phyloP scores from a whole-genome alignment of 1,140 invertebrate species.

The Magallana angulata region DNA sequence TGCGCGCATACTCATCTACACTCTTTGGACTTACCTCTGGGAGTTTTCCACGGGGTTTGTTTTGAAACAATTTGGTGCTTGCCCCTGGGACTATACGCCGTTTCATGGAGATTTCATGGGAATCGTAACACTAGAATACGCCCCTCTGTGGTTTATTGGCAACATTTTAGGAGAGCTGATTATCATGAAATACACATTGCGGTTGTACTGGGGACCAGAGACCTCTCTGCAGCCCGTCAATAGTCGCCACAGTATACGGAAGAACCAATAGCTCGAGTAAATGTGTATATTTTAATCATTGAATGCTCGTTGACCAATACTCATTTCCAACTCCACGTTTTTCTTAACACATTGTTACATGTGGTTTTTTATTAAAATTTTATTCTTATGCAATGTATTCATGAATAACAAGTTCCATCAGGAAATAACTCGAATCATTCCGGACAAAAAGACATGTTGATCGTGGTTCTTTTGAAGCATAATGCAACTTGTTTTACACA shows the following conservation, averaged over 20 bases:
- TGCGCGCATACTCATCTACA: slow-evolving; percentile 79
- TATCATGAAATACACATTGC: slow-evolving; percentile 76
- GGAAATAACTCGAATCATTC: too few relatives aligned
- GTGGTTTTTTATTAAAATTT: too few relatives aligned
- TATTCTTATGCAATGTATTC: too few relatives aligned
- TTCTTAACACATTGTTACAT: too few relatives aligned
- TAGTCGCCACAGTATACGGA: background rate
- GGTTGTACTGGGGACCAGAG: slow-evolving; percentile 76
- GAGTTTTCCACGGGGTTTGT: slow-evolving; percentile 81
- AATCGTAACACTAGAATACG: slow-evolving; percentile 82
- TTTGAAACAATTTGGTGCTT: slow-evolving; percentile 80
- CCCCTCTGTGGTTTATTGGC: slow-evolving; percentile 81
- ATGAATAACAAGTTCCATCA: too few relatives aligned
- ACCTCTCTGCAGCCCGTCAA: background rate
- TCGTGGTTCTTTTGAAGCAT: too few relatives aligned
- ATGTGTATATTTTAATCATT: too few relatives aligned
- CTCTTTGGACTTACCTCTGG: slow-evolving; percentile 81
- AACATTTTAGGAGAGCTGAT: slow-evolving; percentile 77
- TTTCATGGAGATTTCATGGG: slow-evolving; percentile 81
- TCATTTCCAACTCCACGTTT: too few relatives aligned
- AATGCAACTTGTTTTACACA: too few relatives aligned
- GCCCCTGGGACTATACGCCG: slow-evolving; percentile 82
- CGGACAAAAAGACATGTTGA: too few relatives aligned
- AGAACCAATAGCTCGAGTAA: background rate
- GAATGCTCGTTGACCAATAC: too few relatives aligned